Evolutionary conservation across 2,888 invertebrate genomes (phyloP), one percentile per base, ranked within the genome.

Genomic region (Pheosia gnoma): DNA sequence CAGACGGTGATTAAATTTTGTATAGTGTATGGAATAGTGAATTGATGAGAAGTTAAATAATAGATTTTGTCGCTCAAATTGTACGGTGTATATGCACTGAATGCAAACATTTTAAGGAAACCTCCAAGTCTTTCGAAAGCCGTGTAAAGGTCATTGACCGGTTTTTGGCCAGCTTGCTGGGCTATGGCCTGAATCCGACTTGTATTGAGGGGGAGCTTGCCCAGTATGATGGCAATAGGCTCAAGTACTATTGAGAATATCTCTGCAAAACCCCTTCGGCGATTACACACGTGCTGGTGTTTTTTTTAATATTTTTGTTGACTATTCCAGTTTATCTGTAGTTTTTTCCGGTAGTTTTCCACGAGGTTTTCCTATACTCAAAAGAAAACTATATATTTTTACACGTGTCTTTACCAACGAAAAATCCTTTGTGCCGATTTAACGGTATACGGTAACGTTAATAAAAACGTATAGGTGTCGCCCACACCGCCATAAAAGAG

Each of bases 401-500:
- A 71, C 71, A 64, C 59, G 64, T 60, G 71, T 60, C 67, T 76
- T 56, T 74, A 72, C 70, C 77, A 72, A 75, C 75, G 69, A 70
- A 77, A 77, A 80, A 79, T 80, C 78, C 81, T 81, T 83, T 83
- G 83, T 80, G 79, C 68, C 75, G 77, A 78, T 77, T 77, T 76
- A 72, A 77, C 79, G 76, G 68, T 73, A 72, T 78, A 79, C 68
- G 72, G 73, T 74, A 74, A 71, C 76, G 75, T 77, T 78, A 82
- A 83, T 81, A 83, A 83, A 81, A 84, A 77, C 72, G 74, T 74
- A 82, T 83, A 80, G 80, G 83, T 77, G 79, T 79, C 71, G 74
- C 67, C 77, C 75, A 75, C 71, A 78, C 69, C 74, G 77, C 75
- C 76, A 80, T 81, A 81, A 83, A 82, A 83, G 80, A 77, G 77